Percentiles rank a stretch among this genome's conserved stretches.
Evolutionary conservation across 2,888 invertebrate genomes (phyloP).

Genomic region (Exocentrus adspersus): DNA sequence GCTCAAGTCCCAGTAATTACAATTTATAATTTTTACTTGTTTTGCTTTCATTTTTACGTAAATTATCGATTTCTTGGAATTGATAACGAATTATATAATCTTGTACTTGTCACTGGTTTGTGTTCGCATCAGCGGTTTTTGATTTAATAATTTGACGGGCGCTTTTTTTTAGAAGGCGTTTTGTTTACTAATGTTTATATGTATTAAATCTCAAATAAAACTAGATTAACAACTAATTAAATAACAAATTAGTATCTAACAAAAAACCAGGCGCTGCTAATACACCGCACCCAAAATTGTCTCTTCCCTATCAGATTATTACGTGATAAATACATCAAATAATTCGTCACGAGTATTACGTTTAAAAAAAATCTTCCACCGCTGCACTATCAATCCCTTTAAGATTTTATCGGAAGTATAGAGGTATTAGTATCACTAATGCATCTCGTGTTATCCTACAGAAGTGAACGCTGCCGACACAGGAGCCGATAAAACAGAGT

Average conservation of each 20-base stretch:
- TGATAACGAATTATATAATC: too few species aligned
- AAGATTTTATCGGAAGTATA: conserved; percentile 16
- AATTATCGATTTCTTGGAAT: too few species aligned
- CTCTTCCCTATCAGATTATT: not conserved
- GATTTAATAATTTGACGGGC: too few species aligned
- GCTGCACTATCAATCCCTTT: conserved; percentile 18
- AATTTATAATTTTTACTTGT: not conserved
- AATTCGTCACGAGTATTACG: not conserved
- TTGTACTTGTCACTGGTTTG: not conserved
- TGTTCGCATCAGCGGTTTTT: too few species aligned
- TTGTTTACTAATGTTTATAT: too few species aligned
- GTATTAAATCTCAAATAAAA: too few species aligned
- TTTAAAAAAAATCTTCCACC: conserved; percentile 15
- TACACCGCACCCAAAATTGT: too few species aligned
- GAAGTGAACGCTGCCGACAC: conserved; percentile 31
- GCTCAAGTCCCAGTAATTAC: not conserved
- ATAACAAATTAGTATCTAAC: too few species aligned
- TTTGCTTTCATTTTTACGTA: too few species aligned
- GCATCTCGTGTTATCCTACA: conserved; percentile 28
- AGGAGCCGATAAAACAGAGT: conserved; percentile 35
- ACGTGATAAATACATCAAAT: not conserved
- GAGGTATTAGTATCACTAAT: conserved; percentile 34
- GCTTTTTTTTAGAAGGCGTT: too few species aligned
- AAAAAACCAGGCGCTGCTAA: too few species aligned
- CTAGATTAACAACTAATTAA: too few species aligned